Base-by-base conservation (phyloP, 2,888 invertebrate genomes). In the Tetrapedia diversipes region DNA sequence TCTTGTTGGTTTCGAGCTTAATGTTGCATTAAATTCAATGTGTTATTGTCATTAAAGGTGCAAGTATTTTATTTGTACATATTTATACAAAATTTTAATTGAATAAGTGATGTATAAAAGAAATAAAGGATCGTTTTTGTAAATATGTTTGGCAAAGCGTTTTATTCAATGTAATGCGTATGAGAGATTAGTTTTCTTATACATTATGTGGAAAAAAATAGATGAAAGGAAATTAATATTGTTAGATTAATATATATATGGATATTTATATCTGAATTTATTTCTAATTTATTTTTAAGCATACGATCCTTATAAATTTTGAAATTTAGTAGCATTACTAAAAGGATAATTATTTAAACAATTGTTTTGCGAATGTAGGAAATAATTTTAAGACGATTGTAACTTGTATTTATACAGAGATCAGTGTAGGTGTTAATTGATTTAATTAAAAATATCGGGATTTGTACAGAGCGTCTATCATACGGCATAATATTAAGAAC, bases 401-500 rank as follows among this genome's bases (percentile, higher is more conserved):
- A 16, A 32, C 22, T 45, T 43, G 4, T 6, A 27, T 10, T 19
- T 22, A 27, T 59, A 22, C 4, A 14, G 32, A 22, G 8, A 7
- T 22, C 8, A 22, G 22, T 47, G n/a, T 16, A 57, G 27, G 4
- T 37, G 1, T 7, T 22, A 57, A 14, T 19, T 24, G 16, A 3
- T 27, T 56, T 61, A 37, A 37, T 4, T 16, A 29, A 59, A 57
- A 4, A 19, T 16, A 19, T 1, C 10, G 37, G n/a, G 39, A 51
- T 61, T 39, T 32, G 41, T 27, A 27, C 22, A 43, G 34, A 49
- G 34, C 45, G 43, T 6, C 29, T n/a, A 39, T 61, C 16, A 57
- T 57, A 54, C 19, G 27, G 54, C 45, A 63, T 54, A 59, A 34
- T 79, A 83, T 81, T 57, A 82, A 71, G 83, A 83, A 80, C 74